Evolutionary conservation across 2,888 invertebrate genomes (phyloP).

Genomic region (Meta bourneti): DNA sequence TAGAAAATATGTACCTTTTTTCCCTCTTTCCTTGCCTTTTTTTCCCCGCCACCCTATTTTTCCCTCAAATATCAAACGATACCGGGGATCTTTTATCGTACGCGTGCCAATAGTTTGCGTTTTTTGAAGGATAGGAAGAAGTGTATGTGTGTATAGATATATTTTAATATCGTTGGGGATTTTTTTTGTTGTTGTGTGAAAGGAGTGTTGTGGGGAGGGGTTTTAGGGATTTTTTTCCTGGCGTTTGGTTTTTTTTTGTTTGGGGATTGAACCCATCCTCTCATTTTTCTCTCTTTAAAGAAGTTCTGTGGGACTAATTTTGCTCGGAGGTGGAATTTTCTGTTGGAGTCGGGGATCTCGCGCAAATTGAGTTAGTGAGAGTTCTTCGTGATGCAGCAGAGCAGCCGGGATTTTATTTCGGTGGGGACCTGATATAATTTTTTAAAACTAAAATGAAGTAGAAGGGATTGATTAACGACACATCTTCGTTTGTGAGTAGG

Average conservation of each 20-base stretch:
- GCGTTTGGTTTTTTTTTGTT: conserved; percentile 3
- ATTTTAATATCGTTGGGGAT: conserved; percentile 60
- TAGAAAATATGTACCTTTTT: conserved; percentile 45
- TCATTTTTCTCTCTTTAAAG: conserved; percentile 30
- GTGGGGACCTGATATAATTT: neutral
- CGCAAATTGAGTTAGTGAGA: conserved; percentile 1
- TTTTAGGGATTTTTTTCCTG: neutral
- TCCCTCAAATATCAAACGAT: conserved; percentile 54
- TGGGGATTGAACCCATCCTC: conserved; percentile 8
- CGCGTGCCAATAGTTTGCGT: conserved; percentile 58
- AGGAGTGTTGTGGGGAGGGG: conserved; percentile 7
- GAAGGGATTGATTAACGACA: neutral
- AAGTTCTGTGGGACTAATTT: conserved; percentile 61
- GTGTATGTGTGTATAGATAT: conserved; percentile 25
- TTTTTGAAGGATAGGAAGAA: neutral
- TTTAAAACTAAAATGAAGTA: neutral
- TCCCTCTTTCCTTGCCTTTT: neutral
- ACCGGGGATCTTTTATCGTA: conserved; percentile 22
- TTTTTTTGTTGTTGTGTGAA: conserved; percentile 21
- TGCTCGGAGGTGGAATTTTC: conserved; percentile 42
- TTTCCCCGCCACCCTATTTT: neutral
- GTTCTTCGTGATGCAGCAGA: neutral
- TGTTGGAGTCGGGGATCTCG: conserved; percentile 9
- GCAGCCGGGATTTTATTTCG: too few species aligned
- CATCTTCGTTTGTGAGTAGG: too few species aligned